A percentile compares a stretch with the other conserved stretches of the same genome.
Evolutionary conservation across 2,888 invertebrate species (phyloP).

Genomic region (Clostera curtula): DNA sequence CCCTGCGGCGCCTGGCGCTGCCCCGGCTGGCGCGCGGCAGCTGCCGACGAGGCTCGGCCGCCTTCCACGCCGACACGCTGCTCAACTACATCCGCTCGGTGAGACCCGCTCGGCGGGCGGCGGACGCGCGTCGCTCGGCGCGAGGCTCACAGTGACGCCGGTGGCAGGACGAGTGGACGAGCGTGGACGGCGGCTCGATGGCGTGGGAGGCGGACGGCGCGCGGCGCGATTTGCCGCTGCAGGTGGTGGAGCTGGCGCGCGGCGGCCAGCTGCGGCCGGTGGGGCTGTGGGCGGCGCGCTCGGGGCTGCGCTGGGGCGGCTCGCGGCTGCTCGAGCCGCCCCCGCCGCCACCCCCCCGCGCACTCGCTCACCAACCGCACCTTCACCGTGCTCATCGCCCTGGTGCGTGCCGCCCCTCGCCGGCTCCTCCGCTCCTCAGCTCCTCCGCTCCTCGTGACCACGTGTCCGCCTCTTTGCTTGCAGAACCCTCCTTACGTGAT

Average conservation of each 20-base stretch:
- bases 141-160: too few relatives aligned
- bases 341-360: constrained; percentile 31
- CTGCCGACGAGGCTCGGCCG: constrained; percentile 38
- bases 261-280: constrained; percentile 39
- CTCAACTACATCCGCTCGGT: constrained; percentile 59
- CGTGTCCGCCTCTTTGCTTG: constrained; percentile 16
- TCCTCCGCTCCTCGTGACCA: background rate
- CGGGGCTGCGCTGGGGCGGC: constrained; percentile 40
- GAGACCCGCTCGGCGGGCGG: too few relatives aligned
- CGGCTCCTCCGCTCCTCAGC: background rate
- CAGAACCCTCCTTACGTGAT: constrained; percentile 94
- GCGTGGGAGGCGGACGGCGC: constrained; percentile 41
- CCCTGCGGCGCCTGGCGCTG: constrained; percentile 27
- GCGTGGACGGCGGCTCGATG: constrained; percentile 21
- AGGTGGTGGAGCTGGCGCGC: constrained; percentile 47
- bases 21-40: constrained; percentile 20
- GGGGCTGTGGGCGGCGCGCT: constrained; percentile 40
- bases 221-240: constrained; percentile 34
- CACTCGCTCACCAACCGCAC: constrained; percentile 58
- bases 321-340: constrained; percentile 25
- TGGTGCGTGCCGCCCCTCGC: constrained; percentile 19
- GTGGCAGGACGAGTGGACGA: constrained; percentile 29
- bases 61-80: constrained; percentile 58
- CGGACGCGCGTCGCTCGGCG: background rate
- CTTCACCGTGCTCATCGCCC: constrained; percentile 52